Percentiles rank a stretch among this genome's conserved stretches.
These are phyloP conservation scores for Macropodus opercularis DNA, from an alignment of 2,797 vertebrate species.

Conservation along the genomic window DNA sequence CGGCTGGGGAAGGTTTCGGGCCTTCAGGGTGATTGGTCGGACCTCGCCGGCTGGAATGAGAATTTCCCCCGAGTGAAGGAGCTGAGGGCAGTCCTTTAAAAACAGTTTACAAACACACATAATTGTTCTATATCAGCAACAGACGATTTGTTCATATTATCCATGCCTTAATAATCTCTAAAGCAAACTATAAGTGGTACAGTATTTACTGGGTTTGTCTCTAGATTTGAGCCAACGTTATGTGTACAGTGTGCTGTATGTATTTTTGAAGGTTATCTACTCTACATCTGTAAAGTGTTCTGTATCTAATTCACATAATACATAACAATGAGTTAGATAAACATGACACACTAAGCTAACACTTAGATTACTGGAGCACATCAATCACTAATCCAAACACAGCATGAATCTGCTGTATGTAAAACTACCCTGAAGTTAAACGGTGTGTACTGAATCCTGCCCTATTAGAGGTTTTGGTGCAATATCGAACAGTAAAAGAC, in stretches of 20 bases:
- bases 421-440: too few species aligned
- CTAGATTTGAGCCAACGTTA: not conserved
- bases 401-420: constrained; percentile 19
- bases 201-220: constrained; percentile 8
- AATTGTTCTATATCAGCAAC: not conserved
- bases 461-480: too few species aligned
- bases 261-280: not conserved
- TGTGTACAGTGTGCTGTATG: not conserved
- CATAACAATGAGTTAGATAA: constrained; percentile 16
- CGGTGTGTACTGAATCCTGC: too few species aligned
- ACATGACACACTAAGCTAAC: constrained; percentile 29
- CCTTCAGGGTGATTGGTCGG: constrained; percentile 92
- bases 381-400: constrained; percentile 35
- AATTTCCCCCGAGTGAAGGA: constrained; percentile 90
- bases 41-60: constrained; percentile 94
- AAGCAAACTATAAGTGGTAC: constrained; percentile 6
- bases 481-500: too few species aligned
- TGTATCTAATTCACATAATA: constrained; percentile 22
- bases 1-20: constrained; percentile 93
- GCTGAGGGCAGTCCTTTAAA: constrained; percentile 92
- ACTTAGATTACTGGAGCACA: constrained; percentile 47
- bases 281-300: not conserved
- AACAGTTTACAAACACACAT: constrained; percentile 3
- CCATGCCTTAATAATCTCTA: constrained; percentile 1
- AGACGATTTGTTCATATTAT: not conserved